Evolutionary conservation across 2,113 vertebrate genomes (phyloP).

Genomic region (Sisor rabdophorus): DNA sequence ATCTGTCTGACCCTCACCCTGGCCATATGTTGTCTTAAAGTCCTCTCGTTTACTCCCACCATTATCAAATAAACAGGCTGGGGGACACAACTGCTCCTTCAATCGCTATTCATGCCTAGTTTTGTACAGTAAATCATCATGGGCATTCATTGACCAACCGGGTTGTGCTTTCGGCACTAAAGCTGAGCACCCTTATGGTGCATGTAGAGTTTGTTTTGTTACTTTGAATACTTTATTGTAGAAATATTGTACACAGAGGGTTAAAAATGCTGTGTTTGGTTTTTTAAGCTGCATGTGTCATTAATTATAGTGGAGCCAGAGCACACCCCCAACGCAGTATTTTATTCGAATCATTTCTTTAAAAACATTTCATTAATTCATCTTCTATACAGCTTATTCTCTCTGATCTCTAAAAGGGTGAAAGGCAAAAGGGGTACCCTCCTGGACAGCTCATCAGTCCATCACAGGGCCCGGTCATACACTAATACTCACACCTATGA

Average conservation of each 20-base stretch:
- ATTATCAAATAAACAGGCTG: slow-evolving; percentile 31
- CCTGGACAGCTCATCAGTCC: too few relatives aligned
- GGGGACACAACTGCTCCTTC: slow-evolving; percentile 18
- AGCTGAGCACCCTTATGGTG: slow-evolving; percentile 13
- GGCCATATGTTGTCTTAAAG: slow-evolving; percentile 82
- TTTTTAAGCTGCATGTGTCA: background rate
- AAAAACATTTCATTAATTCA: background rate
- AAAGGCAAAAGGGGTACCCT: too few relatives aligned
- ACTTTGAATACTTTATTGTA: slow-evolving; percentile 1
- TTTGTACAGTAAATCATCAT: slow-evolving; percentile 36
- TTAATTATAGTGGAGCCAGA: slow-evolving; percentile 18
- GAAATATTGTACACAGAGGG: slow-evolving; percentile 24
- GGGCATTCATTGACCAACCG: slow-evolving; percentile 25
- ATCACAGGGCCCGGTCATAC: too few relatives aligned
- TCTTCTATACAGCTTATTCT: too few relatives aligned
- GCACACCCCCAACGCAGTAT: background rate
- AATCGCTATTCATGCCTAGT: slow-evolving; percentile 33
- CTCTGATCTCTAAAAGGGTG: too few relatives aligned
- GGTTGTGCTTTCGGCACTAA: background rate
- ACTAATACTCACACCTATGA: too few relatives aligned
- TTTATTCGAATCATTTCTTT: background rate
- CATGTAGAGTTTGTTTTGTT: background rate
- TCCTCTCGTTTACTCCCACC: slow-evolving; percentile 29
- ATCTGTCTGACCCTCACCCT: slow-evolving; percentile 90
- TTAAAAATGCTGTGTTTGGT: slow-evolving; percentile 21